Base-by-base conservation (phyloP, 2,113 vertebrate species). In the Thalassoma bifasciatum region DNA sequence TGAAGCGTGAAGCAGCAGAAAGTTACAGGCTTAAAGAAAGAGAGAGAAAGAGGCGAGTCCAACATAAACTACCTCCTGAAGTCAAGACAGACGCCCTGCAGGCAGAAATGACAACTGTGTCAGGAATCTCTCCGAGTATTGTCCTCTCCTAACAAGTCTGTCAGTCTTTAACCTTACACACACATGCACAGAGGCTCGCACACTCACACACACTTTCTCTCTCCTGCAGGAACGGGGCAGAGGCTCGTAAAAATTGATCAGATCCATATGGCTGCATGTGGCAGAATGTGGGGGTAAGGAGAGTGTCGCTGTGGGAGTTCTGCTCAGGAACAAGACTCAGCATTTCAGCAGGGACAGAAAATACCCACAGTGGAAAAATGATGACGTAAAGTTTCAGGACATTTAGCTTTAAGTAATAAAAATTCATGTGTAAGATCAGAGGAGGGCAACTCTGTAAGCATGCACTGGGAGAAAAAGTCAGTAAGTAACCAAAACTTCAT, bases 61-160 rank as follows among this genome's bases (percentile, higher is more conserved):
- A 46, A 61, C 51, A 76, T 82, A 66, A 81, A 81, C 82, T 61
- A 68, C 37, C 36, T 67, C 53, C 10, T 78, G 50, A 71, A 19
- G 26, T 50, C 4, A 21, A 56, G 65, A 51, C 84, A 70, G 52
- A 84, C 36, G 63, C 68, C 84, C 65, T 36, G 56, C 65, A 75
- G 83, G 81, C 78, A 83, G 69, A 14, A 62, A 83, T 86, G 85
- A 88, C 82, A 68, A 63, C 68, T 58, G 85, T 44, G 62, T 80
- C 72, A 86, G 75, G 75, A 89, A 62, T 86, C 51, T 82, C 36
- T 30, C 30, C 37, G 36, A 22, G 67, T 47, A 75, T 61, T 57
- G 62, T 9, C n/a, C 53, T 23, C 23, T 19, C 47, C 52, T 72
- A 50, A 61, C 40, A 42, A 44, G 26, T 51, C 30, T 65, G 62